phyloP scores from a whole-genome alignment of 2,797 vertebrate species.

The Ctenopoma multispine region DNA sequence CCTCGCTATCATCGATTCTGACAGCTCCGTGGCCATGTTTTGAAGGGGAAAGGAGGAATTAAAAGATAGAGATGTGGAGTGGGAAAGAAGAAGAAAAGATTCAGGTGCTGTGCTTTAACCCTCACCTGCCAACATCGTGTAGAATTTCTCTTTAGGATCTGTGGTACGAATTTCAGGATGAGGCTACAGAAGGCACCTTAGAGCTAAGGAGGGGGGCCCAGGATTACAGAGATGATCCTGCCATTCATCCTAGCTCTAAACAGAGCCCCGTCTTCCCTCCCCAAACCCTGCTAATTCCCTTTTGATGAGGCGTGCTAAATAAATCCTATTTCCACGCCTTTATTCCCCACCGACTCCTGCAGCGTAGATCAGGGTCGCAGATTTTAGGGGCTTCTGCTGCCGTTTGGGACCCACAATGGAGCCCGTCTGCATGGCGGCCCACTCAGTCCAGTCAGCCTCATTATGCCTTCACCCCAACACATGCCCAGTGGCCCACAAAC shows the following conservation, averaged over 20 bases:
- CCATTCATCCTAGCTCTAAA: slow-evolving; percentile 83
- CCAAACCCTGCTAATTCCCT: slow-evolving; percentile 88
- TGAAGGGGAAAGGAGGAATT: slow-evolving; percentile 68
- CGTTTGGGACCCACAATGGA: slow-evolving; percentile 82
- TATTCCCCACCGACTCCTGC: slow-evolving; percentile 90
- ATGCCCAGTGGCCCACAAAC: slow-evolving; percentile 71
- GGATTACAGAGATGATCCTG: slow-evolving; percentile 85
- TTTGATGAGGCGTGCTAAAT: slow-evolving; percentile 92
- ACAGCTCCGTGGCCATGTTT: slow-evolving; percentile 81
- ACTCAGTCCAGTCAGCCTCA: slow-evolving; percentile 76
- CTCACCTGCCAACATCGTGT: slow-evolving; percentile 68
- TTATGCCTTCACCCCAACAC: slow-evolving; percentile 78
- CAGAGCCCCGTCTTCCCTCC: slow-evolving; percentile 79
- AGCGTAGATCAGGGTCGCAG: slow-evolving; percentile 89
- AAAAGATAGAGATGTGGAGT: slow-evolving; percentile 65
- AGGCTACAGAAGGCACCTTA: slow-evolving; percentile 61
- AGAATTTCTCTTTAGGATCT: slow-evolving; percentile 54
- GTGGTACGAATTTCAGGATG: slow-evolving; percentile 58
- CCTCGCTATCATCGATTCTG: slow-evolving; percentile 77
- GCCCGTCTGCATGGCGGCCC: slow-evolving; percentile 79
- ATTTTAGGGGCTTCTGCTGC: slow-evolving; percentile 88
- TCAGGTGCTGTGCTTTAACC: slow-evolving; percentile 53
- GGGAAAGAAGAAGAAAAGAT: slow-evolving; percentile 50
- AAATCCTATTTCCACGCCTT: slow-evolving; percentile 91
- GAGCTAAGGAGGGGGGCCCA: slow-evolving; percentile 66